Conservation (phyloP, 1,140 invertebrate species). For the Lerema accius region DNA sequence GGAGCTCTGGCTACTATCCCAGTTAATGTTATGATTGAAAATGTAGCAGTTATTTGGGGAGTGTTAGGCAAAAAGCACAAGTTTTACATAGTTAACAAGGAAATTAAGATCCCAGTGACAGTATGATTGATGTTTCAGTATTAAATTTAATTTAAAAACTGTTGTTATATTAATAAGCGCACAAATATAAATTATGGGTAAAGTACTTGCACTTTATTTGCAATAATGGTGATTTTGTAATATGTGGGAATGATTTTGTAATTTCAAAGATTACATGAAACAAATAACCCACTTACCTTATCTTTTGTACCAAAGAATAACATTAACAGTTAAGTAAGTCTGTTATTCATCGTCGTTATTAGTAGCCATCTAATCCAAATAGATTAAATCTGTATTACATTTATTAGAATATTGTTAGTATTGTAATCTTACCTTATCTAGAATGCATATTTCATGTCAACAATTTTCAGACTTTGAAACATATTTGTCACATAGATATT, state of each 20-base stretch:
- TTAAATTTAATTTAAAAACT: conserved; percentile 42
- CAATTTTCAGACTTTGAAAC: too few species aligned
- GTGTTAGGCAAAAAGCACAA: conserved; percentile 95
- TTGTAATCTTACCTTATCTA: not conserved
- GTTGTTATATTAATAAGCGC: conserved; percentile 52
- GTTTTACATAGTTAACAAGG: conserved; percentile 98
- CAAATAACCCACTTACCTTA: conserved; percentile 12
- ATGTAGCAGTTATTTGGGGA: conserved; percentile 96
- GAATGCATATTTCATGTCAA: too few species aligned
- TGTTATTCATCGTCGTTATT: not conserved
- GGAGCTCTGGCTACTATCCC: conserved; percentile 95
- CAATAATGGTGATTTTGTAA: conserved; percentile 21
- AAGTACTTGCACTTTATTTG: conserved; percentile 1
- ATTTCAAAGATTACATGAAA: conserved; percentile 6
- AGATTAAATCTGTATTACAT: not conserved
- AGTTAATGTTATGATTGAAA: conserved; percentile 96
- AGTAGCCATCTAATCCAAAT: not conserved
- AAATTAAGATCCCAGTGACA: conserved; percentile 85
- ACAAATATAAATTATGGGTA: conserved; percentile 65
- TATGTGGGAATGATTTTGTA: conserved; percentile 12
- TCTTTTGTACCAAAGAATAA: conserved; percentile 39
- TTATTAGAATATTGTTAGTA: not conserved
- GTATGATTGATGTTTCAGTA: conserved; percentile 64
- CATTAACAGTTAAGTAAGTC: conserved; percentile 10
- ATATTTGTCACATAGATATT: too few species aligned